Evolutionary conservation across 2,113 vertebrate species (phyloP).

Genomic region (Mirounga angustirostris): DNA sequence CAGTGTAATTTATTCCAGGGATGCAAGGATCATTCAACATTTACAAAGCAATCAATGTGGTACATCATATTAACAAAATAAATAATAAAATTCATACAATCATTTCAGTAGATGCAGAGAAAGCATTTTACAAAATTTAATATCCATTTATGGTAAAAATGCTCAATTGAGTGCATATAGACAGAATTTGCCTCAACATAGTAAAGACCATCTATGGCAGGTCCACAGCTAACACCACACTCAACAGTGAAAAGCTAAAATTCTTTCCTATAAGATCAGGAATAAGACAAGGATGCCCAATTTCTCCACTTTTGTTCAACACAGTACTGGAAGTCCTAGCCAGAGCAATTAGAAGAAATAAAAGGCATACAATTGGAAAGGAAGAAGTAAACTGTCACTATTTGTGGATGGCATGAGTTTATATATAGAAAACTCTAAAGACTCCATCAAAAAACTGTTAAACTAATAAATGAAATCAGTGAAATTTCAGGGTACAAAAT

Average conservation of each 20-base stretch:
- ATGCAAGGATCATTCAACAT: neutral
- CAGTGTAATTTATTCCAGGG: neutral
- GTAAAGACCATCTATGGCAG: neutral
- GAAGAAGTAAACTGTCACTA: neutral
- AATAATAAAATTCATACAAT: neutral
- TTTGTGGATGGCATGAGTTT: neutral
- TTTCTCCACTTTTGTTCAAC: neutral
- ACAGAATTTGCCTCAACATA: neutral
- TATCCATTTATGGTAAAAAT: neutral
- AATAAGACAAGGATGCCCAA: neutral
- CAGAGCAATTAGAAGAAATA: neutral
- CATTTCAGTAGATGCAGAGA: neutral
- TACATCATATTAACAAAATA: neutral
- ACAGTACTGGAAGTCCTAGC: neutral
- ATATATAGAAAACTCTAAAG: neutral
- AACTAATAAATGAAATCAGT: neutral
- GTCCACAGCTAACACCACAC: neutral
- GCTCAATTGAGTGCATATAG: neutral
- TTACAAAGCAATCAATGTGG: neutral
- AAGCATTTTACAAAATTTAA: neutral
- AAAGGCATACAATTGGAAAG: neutral
- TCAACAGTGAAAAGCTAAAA: neutral
- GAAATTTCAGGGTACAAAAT: neutral
- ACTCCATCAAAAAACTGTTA: neutral
- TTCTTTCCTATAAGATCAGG: neutral